These are phyloP conservation scores for Dynastes grantii DNA, from an alignment of 2,888 invertebrate species.

Conservation along the genomic window DNA sequence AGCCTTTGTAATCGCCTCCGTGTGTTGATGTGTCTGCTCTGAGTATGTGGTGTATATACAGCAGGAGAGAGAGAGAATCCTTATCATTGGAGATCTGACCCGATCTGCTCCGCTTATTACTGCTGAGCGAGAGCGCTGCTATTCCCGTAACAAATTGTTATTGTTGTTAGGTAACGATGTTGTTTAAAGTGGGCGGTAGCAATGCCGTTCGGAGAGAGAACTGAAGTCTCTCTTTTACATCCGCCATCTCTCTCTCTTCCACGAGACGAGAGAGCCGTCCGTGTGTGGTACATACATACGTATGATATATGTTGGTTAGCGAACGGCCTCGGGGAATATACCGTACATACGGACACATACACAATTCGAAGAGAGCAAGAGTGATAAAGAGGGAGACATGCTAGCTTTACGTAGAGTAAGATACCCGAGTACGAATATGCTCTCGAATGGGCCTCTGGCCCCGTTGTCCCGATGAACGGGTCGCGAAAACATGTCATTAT, in stretches of 20 bases:
- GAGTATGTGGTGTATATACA: neutral
- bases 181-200: conserved; percentile 69
- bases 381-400: neutral
- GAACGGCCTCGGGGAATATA: conserved; percentile 61
- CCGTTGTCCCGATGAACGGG: conserved; percentile 59
- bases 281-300: conserved; percentile 50
- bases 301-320: conserved; percentile 66
- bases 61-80: neutral
- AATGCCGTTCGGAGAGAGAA: conserved; percentile 47
- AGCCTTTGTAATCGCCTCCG: conserved; percentile 4
- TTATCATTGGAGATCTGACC: conserved; percentile 61
- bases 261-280: neutral
- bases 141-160: conserved; percentile 71
- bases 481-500: conserved; percentile 67
- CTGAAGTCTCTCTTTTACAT: too few relatives aligned
- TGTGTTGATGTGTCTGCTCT: conserved; percentile 11
- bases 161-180: conserved; percentile 71
- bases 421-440: neutral
- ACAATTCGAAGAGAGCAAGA: neutral
- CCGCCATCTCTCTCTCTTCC: conserved; percentile 53
- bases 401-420: neutral
- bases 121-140: conserved; percentile 62
- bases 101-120: conserved; percentile 68
- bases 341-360: neutral
- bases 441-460: neutral